Evolutionary conservation across 2,797 vertebrate species (phyloP).

Genomic region (Chromis chromis): DNA sequence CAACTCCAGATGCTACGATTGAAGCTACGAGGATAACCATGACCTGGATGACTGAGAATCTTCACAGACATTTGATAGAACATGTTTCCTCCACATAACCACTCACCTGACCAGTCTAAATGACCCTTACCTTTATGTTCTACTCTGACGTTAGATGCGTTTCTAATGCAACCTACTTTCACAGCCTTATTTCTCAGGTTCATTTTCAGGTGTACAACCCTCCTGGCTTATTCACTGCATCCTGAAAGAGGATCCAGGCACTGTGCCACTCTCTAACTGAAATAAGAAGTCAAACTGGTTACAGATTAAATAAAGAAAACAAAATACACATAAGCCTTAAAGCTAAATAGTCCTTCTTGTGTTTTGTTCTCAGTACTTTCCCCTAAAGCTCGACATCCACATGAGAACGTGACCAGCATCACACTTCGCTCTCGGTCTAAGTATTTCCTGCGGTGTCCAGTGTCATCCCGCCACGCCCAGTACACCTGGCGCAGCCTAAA

Average conservation of each 20-base stretch:
- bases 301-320: background rate
- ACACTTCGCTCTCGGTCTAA: background rate
- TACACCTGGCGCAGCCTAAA: conserved; percentile 67
- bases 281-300: background rate
- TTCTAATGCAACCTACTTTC: too few relatives aligned
- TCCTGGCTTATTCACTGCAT: too few relatives aligned
- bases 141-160: too few relatives aligned
- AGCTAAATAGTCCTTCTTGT: background rate
- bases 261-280: background rate
- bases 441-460: conserved; percentile 69
- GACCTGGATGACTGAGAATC: too few relatives aligned
- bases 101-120: too few relatives aligned
- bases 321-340: background rate
- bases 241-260: too few relatives aligned
- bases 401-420: fast-evolving
- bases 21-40: too few relatives aligned
- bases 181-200: too few relatives aligned
- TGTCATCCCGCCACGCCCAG: conserved; percentile 72
- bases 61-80: background rate
- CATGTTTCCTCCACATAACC: background rate
- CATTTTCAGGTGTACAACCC: too few relatives aligned
- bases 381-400: fast-evolving
- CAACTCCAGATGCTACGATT: too few relatives aligned
- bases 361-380: background rate
- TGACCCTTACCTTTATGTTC: too few relatives aligned